Conservation (phyloP, 2,797 vertebrate species). For the Odontamblyopus lacepedii region DNA sequence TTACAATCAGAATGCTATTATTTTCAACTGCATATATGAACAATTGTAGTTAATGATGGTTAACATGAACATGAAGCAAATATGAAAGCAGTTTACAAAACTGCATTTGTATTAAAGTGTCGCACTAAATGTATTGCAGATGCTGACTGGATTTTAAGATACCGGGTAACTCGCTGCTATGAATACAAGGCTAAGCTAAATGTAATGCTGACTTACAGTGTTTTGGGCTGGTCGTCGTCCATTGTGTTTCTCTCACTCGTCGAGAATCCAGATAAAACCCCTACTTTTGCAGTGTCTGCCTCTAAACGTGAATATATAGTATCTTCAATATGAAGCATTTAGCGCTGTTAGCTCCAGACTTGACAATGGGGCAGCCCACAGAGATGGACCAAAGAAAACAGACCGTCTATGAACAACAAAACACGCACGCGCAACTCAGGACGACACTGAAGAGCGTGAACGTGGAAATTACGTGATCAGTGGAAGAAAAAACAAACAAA, state of each 20-base stretch:
- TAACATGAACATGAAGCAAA: neutral
- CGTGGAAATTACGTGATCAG: too few species aligned
- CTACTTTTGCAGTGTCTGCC: conserved; percentile 47
- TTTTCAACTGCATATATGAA: neutral
- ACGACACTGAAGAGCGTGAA: too few species aligned
- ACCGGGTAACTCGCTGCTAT: conserved; percentile 40
- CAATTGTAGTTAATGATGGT: neutral
- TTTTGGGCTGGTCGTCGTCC: conserved; percentile 81
- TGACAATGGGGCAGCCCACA: conserved; percentile 79
- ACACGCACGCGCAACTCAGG: conserved; percentile 59
- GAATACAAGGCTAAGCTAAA: conserved; percentile 47
- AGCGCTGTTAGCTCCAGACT: conserved; percentile 60
- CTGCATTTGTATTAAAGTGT: neutral
- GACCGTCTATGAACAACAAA: conserved; percentile 47
- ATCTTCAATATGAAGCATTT: conserved; percentile 49
- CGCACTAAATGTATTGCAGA: neutral
- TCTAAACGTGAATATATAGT: conserved; percentile 43
- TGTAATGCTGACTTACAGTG: conserved; percentile 71
- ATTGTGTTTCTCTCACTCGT: conserved; percentile 66
- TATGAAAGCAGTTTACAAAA: neutral
- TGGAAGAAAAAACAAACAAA: neutral
- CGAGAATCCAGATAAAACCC: conserved; percentile 71
- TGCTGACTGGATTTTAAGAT: neutral
- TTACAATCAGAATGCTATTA: neutral
- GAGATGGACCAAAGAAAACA: conserved; percentile 64